Base-by-base conservation (phyloP, 1,140 invertebrate genomes). In the Ganaspis sp. region DNA sequence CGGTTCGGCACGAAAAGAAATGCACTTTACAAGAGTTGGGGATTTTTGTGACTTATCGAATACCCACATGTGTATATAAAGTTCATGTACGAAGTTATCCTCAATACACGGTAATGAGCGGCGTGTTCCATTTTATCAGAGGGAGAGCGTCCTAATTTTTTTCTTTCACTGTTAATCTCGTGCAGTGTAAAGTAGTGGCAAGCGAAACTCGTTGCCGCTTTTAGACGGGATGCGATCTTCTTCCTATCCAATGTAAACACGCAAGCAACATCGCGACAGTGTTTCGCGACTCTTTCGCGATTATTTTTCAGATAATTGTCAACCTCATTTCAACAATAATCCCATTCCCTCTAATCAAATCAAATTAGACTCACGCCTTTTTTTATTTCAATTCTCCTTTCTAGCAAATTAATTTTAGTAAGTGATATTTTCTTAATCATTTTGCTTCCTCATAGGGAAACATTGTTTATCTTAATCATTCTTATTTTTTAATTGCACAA, bases 101-200 rank as follows among this genome's bases (percentile, higher is more conserved):
- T 75, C 74, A 70, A 75, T 75, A 70, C 45, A 37, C 69, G 49
- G 45, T 70, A 70, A 75, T 75, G 70, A 75, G 69, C 70, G 49
- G 26, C 74, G 34, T 54, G 73, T 70, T 75, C 19, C 74, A 58
- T 58, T 58, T 58, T 58, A 58, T 58, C 54, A 69, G 45, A 70
- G 74, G 15, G 73, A 75, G 69, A 37, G 74, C 74, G 74, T 53
- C 74, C 74, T 71, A 58, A 58, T 54, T 75, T 71, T 75, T 75
- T 74, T 70, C 38, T 40, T 26, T 70, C n/a, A 53, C 40, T 34
- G 40, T 23, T 23, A n/a, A 40, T 26, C 21, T 69, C 40, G 17
- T 69, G 6, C 19, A 17, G 40, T 37, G 71, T 29, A 53, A 49
- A 23, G n/a, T 21, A 53, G 71, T 40, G 34, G 72, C 53, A 29